Percentiles rank a stretch among this genome's conserved stretches.
Conservation (phyloP, 2,113 vertebrate species). For the Crotalus tigris region DNA sequence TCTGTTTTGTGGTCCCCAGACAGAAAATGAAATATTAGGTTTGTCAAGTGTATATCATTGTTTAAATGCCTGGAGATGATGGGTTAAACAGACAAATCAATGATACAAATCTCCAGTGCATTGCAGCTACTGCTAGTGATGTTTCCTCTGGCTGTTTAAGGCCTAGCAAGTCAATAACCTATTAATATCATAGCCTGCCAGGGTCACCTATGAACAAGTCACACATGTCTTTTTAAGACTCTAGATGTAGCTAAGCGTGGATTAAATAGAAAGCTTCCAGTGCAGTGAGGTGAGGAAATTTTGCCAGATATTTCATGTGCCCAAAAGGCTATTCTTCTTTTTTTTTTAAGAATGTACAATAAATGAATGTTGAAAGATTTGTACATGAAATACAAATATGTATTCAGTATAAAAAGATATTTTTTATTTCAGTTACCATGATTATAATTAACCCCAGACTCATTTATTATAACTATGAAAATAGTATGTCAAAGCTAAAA, state of each 20-base stretch:
- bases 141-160: constrained; percentile 77
- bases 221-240: constrained; percentile 63
- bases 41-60: constrained; percentile 80
- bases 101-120: constrained; percentile 80
- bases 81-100: constrained; percentile 83
- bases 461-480: neutral
- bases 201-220: constrained; percentile 70
- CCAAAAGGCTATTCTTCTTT: constrained; percentile 43
- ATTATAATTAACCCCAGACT: neutral
- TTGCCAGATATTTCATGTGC: constrained; percentile 22
- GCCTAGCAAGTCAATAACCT: constrained; percentile 83
- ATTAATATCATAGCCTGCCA: constrained; percentile 80
- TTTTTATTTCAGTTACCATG: neutral
- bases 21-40: constrained; percentile 83
- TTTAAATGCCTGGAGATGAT: constrained; percentile 81
- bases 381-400: constrained; percentile 40
- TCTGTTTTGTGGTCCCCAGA: constrained; percentile 73
- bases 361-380: constrained; percentile 28
- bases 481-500: neutral
- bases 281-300: constrained; percentile 1
- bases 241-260: constrained; percentile 55
- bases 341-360: constrained; percentile 32
- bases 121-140: constrained; percentile 71
- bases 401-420: neutral
- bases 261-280: constrained; percentile 58